A percentile compares a stretch with the other conserved stretches of the same genome.
These are phyloP conservation scores for Sparidentex hasta DNA, from an alignment of 2,797 vertebrate genomes.

Conservation along the genomic window DNA sequence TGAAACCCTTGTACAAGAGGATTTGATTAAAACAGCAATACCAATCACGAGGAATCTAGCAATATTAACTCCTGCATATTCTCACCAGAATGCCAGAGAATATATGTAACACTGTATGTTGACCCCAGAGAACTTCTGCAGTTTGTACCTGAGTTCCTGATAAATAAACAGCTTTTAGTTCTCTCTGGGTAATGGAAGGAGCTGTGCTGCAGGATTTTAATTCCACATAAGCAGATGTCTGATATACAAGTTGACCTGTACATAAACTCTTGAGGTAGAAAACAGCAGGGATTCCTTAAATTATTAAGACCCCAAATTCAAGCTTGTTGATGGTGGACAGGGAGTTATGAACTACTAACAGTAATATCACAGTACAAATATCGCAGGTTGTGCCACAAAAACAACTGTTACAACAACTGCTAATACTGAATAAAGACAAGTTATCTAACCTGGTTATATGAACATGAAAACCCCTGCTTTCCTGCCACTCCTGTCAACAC, in stretches of 20 bases:
- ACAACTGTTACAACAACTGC: not conserved
- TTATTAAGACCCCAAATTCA: not conserved
- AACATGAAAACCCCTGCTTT: not conserved
- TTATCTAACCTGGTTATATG: not conserved
- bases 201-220: conserved; percentile 42
- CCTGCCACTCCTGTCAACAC: not conserved
- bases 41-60: conserved; percentile 25
- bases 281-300: not conserved
- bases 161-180: conserved; percentile 34
- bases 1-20: conserved; percentile 20
- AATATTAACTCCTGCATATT: conserved; percentile 31
- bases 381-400: too few relatives aligned
- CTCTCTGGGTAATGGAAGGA: conserved; percentile 30
- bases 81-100: conserved; percentile 27
- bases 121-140: conserved; percentile 29
- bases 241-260: conserved; percentile 29
- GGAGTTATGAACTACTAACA: not conserved
- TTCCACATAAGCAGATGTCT: conserved; percentile 34
- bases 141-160: conserved; percentile 17
- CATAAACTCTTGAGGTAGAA: conserved; percentile 18
- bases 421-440: not conserved
- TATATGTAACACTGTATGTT: conserved; percentile 23
- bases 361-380: not conserved
- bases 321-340: not conserved
- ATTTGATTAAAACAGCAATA: conserved; percentile 51